Conservation (phyloP, 2,113 vertebrate species). For the Scatophagus argus region DNA sequence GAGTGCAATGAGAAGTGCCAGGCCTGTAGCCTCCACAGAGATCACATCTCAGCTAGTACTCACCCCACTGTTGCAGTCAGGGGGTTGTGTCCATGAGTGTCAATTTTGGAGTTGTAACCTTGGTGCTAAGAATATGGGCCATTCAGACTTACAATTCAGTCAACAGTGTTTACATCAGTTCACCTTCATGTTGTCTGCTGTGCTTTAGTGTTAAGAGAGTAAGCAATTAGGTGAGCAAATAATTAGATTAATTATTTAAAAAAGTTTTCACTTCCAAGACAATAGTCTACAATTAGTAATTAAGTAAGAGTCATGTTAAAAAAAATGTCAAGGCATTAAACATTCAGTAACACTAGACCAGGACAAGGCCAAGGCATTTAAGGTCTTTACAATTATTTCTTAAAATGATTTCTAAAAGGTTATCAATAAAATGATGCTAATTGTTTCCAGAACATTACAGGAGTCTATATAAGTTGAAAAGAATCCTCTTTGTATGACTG, state of each 20-base stretch:
- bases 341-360: no score
- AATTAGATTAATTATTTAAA: no score
- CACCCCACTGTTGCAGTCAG: conserved; percentile 31
- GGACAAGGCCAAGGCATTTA: neutral
- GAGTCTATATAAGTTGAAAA: neutral
- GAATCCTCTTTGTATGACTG: neutral
- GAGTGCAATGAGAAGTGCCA: neutral
- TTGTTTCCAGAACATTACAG: neutral
- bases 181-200: neutral
- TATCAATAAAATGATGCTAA: no score
- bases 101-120: neutral
- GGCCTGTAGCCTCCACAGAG: neutral
- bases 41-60: neutral
- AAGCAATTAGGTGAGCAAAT: no score
- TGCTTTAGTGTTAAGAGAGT: neutral
- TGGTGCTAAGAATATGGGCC: neutral
- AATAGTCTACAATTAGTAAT: no score
- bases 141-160: neutral
- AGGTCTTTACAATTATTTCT: neutral
- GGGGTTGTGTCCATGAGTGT: neutral
- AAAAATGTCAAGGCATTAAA: no score
- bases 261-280: neutral
- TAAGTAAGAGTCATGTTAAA: no score
- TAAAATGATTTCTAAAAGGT: neutral
- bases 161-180: neutral